phyloP scores from a whole-genome alignment of 2,113 vertebrate genomes.

The Etheostoma cragini region DNA sequence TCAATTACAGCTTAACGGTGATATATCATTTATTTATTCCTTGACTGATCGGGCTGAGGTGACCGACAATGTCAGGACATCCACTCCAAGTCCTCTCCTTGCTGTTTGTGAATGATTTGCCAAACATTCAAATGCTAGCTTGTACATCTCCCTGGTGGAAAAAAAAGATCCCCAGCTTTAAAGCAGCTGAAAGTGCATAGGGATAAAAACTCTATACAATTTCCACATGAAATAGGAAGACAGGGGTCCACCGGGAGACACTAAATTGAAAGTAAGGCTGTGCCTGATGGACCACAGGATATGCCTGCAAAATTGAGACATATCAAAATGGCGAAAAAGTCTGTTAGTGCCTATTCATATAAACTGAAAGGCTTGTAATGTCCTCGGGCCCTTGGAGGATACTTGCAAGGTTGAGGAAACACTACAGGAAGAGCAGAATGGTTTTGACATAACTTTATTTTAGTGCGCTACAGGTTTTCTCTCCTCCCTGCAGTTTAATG shows the following conservation, averaged over 20 bases:
- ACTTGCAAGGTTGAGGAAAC: constrained; percentile 88
- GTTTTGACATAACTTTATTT: constrained; percentile 99
- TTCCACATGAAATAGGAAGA: constrained; percentile 92
- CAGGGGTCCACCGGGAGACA: constrained; percentile 90
- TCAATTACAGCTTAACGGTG: constrained; percentile 55
- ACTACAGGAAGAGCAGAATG: constrained; percentile 95
- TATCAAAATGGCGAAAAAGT: constrained; percentile 95
- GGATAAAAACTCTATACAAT: constrained; percentile 80
- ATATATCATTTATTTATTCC: constrained; percentile 68
- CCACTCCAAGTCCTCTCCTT: constrained; percentile 25
- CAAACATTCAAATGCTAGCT: constrained; percentile 86
- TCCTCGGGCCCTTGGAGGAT: constrained; percentile 90
- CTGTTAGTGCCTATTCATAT: constrained; percentile 98
- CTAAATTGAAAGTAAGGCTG: constrained; percentile 99
- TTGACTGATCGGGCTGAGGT: constrained; percentile 45
- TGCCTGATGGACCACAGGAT: constrained; percentile 96
- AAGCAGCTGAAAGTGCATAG: constrained; percentile 74
- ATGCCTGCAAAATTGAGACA: constrained; percentile 97
- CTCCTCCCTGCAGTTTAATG: constrained; percentile 95
- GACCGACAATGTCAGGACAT: constrained; percentile 22
- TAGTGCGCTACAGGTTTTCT: constrained; percentile 90
- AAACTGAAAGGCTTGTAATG: constrained; percentile 95
- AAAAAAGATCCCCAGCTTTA: constrained; percentile 74
- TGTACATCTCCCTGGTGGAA: constrained; percentile 85
- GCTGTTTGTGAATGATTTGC: constrained; percentile 79